Percentiles rank a stretch among this genome's conserved stretches.
Conservation (phyloP, 2,888 invertebrate genomes). For the Scaptomyza polygonia region DNA sequence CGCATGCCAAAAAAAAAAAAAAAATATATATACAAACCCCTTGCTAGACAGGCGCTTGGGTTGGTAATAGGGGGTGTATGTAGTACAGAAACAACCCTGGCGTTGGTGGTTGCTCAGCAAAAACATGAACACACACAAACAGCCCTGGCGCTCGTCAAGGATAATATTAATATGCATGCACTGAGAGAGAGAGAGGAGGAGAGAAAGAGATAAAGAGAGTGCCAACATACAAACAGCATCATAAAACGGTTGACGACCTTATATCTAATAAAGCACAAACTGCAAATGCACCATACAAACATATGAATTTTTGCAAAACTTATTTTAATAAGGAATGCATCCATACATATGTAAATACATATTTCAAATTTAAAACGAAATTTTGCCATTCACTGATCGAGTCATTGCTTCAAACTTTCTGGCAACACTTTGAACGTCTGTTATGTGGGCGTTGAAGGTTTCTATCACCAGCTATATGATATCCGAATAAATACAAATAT, state of each 20-base stretch:
- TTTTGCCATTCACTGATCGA: slow-evolving; percentile 36
- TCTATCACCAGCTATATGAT: slow-evolving; percentile 25
- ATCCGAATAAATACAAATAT: slow-evolving; percentile 18
- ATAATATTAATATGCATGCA: slow-evolving; percentile 34
- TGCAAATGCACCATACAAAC: slow-evolving; percentile 3
- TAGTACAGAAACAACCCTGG: slow-evolving; percentile 60
- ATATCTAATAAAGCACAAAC: slow-evolving; percentile 8
- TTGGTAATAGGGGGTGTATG: slow-evolving; percentile 58
- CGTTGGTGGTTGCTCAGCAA: slow-evolving; percentile 68
- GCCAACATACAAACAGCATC: slow-evolving; percentile 43
- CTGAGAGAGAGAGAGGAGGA: slow-evolving; percentile 1
- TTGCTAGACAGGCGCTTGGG: slow-evolving; percentile 20
- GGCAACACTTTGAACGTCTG: slow-evolving; percentile 45
- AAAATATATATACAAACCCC: no score
- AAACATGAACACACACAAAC: slow-evolving; percentile 39
- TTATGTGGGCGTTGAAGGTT: neutral
- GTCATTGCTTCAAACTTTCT: slow-evolving; percentile 31
- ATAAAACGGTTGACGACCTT: slow-evolving; percentile 76
- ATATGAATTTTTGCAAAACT: slow-evolving; percentile 5
- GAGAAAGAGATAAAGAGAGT: slow-evolving; percentile 3
- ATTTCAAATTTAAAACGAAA: slow-evolving; percentile 8
- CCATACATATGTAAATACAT: no score
- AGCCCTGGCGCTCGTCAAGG: slow-evolving; percentile 49
- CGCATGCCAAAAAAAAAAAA: slow-evolving; percentile 49
- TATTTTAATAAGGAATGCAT: neutral